Percentiles rank a stretch among this genome's conserved stretches.
These are phyloP conservation scores for Diloba caeruleocephala DNA, from an alignment of 2,888 invertebrate species.

Conservation along the genomic window DNA sequence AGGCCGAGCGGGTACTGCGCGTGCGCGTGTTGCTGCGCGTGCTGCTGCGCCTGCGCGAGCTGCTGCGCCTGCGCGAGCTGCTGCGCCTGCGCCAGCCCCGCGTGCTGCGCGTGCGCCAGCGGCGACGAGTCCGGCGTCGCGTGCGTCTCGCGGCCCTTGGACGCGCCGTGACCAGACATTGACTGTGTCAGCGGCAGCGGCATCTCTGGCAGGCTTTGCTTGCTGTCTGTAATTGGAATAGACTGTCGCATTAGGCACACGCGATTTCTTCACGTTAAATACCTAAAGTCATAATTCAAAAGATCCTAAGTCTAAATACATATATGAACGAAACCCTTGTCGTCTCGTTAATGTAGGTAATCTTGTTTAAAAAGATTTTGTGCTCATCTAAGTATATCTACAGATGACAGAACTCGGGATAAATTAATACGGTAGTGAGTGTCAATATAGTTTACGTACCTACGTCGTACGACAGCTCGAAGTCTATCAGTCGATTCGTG, in stretches of 20 bases:
- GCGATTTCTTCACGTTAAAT: too few relatives aligned
- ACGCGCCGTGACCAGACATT: constrained; percentile 55
- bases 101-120: constrained; percentile 64
- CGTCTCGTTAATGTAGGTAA: too few relatives aligned
- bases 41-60: constrained; percentile 60
- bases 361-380: too few relatives aligned
- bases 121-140: constrained; percentile 80
- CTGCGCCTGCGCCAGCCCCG: constrained; percentile 77
- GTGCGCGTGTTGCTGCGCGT: constrained; percentile 79
- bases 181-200: constrained; percentile 76
- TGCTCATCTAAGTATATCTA: too few relatives aligned
- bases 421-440: too few relatives aligned
- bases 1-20: constrained; percentile 67
- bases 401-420: too few relatives aligned
- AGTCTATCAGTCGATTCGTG: too few relatives aligned
- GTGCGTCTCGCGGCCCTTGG: constrained; percentile 64
- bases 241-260: neutral
- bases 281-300: too few relatives aligned
- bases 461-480: too few relatives aligned
- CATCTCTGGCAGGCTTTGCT: constrained; percentile 83
- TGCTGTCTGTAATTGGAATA: constrained; percentile 68
- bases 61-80: constrained; percentile 33
- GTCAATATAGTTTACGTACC: too few relatives aligned
- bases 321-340: too few relatives aligned
- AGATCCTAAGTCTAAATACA: too few relatives aligned